phyloP scores from a whole-genome alignment of 2,113 vertebrate species.

The Labeo rohita region DNA sequence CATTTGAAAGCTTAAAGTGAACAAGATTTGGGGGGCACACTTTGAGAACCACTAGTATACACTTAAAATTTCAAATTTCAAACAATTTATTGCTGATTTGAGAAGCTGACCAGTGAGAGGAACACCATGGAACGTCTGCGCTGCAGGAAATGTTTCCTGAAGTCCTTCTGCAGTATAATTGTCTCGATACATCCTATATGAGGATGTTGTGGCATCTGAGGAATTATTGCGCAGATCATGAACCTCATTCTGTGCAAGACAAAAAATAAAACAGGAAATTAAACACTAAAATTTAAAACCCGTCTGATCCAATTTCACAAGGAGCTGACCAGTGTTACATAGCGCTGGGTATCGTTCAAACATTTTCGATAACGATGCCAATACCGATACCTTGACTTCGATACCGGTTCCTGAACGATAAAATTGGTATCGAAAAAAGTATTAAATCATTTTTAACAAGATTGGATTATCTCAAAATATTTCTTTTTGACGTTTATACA shows the following conservation, averaged over 20 bases:
- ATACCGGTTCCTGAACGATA: too few relatives aligned
- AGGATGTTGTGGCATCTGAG: slow-evolving; percentile 75
- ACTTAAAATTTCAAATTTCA: neutral
- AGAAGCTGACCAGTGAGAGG: slow-evolving; percentile 85
- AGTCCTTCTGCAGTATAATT: slow-evolving; percentile 82
- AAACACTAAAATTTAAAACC: neutral
- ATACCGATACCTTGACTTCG: too few relatives aligned
- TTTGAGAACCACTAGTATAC: neutral
- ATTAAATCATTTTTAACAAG: too few relatives aligned
- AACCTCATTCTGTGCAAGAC: slow-evolving; percentile 87
- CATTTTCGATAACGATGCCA: too few relatives aligned
- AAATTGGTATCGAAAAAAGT: too few relatives aligned
- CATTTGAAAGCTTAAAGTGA: neutral
- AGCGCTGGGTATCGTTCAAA: too few relatives aligned
- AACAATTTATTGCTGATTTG: neutral
- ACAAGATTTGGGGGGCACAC: neutral
- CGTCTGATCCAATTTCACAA: neutral
- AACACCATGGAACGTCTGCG: slow-evolving; percentile 87
- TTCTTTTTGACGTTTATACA: too few relatives aligned
- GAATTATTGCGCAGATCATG: slow-evolving; percentile 88
- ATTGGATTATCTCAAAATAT: too few relatives aligned
- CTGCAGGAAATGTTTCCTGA: slow-evolving; percentile 84
- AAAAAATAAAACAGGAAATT: slow-evolving; percentile 2
- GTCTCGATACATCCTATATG: slow-evolving; percentile 86
- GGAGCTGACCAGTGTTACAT: neutral